phyloP scores from a whole-genome alignment of 2,888 invertebrate species.

The Zygothrica quintamaculata region DNA sequence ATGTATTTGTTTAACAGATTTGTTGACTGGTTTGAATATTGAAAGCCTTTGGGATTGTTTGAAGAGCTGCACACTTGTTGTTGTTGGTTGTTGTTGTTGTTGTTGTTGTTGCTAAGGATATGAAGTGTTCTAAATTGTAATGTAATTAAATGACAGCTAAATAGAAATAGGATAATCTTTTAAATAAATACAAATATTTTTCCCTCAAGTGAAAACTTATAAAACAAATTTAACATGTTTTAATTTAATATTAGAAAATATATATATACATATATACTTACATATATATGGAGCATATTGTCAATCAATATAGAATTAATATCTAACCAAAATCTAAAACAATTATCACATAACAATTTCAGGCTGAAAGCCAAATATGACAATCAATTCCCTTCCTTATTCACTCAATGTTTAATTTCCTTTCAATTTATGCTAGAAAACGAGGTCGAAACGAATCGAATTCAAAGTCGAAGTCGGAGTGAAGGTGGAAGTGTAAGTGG shows the following conservation, averaged over 20 bases:
- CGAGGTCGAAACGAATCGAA: no score
- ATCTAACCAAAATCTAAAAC: conserved; percentile 39
- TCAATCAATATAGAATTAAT: conserved; percentile 42
- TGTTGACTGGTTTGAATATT: conserved; percentile 45
- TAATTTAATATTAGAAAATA: no score
- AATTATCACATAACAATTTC: conserved; percentile 69
- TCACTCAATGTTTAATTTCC: conserved; percentile 76
- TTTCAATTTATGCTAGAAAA: conserved; percentile 78
- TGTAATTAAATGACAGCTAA: conserved; percentile 41
- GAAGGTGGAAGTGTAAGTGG: no score
- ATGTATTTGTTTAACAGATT: conserved; percentile 53
- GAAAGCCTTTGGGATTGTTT: conserved; percentile 33
- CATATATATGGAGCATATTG: no score
- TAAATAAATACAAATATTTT: conserved; percentile 34
- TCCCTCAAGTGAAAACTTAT: no score
- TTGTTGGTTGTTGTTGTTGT: conserved; percentile 9
- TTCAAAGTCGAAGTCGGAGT: no score
- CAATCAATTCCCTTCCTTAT: conserved; percentile 35
- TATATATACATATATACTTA: no score
- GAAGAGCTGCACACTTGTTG: no score
- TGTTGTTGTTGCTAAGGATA: conserved; percentile 18
- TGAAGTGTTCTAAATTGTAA: conserved; percentile 54
- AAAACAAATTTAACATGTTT: no score
- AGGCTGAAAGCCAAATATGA: conserved; percentile 22
- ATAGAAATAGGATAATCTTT: conserved; percentile 34